A percentile compares a stretch with the other conserved stretches of the same genome.
Evolutionary conservation across 2,797 vertebrate species (phyloP).

Genomic region (Agapornis canus): DNA sequence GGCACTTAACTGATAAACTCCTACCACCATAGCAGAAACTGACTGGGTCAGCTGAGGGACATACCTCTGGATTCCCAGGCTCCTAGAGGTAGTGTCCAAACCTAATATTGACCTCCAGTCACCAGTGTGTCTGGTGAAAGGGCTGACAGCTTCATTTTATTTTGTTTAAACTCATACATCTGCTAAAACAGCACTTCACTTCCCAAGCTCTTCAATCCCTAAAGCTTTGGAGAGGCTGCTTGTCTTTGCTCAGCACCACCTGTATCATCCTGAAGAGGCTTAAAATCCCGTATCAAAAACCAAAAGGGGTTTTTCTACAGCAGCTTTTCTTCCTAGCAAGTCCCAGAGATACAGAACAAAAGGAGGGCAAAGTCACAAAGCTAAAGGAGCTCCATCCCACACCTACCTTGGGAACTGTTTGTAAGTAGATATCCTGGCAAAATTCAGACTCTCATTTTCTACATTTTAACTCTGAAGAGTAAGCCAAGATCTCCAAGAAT

Average conservation of each 20-base stretch:
- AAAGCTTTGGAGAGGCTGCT: background rate
- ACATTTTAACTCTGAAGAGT: background rate
- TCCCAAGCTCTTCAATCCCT: background rate
- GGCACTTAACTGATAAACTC: background rate
- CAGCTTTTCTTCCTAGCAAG: background rate
- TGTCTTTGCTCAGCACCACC: background rate
- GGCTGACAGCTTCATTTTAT: background rate
- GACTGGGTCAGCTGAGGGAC: background rate
- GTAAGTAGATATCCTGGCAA: background rate
- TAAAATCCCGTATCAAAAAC: background rate
- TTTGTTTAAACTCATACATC: background rate
- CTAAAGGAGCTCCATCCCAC: background rate
- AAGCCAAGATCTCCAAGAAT: background rate
- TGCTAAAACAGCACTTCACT: background rate
- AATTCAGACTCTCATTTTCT: background rate
- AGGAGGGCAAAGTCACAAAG: background rate
- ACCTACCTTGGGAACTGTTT: background rate
- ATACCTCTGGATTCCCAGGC: fast-evolving
- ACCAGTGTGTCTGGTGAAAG: background rate
- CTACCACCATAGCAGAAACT: background rate
- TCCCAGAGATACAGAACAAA: background rate
- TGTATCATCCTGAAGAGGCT: background rate
- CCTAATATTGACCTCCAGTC: background rate
- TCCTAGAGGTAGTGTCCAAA: background rate
- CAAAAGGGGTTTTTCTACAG: background rate